phyloP scores from a whole-genome alignment of 2,888 invertebrate species.

The Drosophila maculinotata region DNA sequence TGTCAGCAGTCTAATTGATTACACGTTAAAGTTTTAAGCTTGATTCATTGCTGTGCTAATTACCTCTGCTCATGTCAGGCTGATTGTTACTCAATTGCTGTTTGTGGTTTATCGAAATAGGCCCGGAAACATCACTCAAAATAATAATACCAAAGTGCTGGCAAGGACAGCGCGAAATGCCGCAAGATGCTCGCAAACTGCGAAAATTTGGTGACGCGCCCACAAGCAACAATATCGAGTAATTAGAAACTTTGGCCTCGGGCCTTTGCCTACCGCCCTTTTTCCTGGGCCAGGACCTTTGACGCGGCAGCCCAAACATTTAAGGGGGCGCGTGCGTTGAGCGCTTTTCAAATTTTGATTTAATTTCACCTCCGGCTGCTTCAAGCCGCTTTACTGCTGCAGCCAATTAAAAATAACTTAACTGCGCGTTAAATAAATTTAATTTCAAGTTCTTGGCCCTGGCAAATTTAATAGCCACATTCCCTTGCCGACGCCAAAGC shows the following conservation, averaged over 20 bases:
- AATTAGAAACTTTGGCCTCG: conserved; percentile 57
- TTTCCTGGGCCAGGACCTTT: conserved; percentile 43
- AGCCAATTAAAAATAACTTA: conserved; percentile 74
- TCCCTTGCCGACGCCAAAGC: neutral
- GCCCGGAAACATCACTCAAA: conserved; percentile 41
- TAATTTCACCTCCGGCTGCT: conserved; percentile 57
- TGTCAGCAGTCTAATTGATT: conserved; percentile 69
- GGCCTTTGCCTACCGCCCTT: conserved; percentile 5
- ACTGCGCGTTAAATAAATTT: conserved; percentile 62
- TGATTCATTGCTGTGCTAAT: conserved; percentile 33
- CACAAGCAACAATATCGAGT: conserved; percentile 49
- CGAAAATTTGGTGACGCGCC: conserved; percentile 16
- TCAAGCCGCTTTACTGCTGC: conserved; percentile 26
- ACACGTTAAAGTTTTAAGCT: conserved; percentile 33
- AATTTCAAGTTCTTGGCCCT: conserved; percentile 51
- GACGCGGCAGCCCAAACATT: conserved; percentile 27
- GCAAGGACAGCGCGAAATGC: neutral
- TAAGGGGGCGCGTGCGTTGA: conserved; percentile 31
- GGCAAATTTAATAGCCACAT: conserved; percentile 56
- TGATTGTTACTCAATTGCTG: conserved; percentile 21
- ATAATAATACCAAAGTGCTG: conserved; percentile 9
- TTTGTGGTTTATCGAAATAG: conserved; percentile 51
- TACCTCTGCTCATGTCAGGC: conserved; percentile 15
- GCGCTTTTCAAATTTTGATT: conserved; percentile 62
- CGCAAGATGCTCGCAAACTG: conserved; percentile 9